Percentiles rank a stretch among this genome's conserved stretches.
Conservation (phyloP, 2,113 vertebrate genomes). For the Eonycteris spelaea region DNA sequence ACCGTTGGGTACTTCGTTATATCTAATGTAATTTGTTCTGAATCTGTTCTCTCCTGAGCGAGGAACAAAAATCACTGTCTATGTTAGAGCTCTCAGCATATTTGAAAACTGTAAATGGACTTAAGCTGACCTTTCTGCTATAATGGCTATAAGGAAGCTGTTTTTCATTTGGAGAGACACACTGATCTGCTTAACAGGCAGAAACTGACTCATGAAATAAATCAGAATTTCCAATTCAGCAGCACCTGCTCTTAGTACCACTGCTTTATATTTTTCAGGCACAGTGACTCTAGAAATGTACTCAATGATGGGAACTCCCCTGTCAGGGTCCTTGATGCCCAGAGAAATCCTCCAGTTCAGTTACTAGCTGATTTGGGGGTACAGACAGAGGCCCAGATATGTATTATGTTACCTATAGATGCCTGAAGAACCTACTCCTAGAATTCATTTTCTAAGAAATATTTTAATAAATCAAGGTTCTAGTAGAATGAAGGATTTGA, state of each 20-base stretch:
- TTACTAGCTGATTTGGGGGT: not conserved
- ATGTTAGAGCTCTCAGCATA: not conserved
- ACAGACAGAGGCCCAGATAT: not conserved
- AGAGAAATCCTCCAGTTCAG: not conserved
- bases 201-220: conserved; percentile 8
- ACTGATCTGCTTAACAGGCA: not conserved
- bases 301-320: not conserved
- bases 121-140: not conserved
- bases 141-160: not conserved
- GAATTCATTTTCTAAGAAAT: not conserved
- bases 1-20: not conserved
- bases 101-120: not conserved
- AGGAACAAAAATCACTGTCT: not conserved
- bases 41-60: not conserved
- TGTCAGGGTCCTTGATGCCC: not conserved
- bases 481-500: not conserved
- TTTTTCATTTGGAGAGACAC: conserved; percentile 1
- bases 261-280: not conserved
- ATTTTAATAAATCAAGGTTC: not conserved
- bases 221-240: conserved; percentile 3
- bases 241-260: not conserved
- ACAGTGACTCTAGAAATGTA: conserved; percentile 9
- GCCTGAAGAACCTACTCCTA: not conserved
- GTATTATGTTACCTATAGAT: not conserved
- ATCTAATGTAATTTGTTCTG: not conserved